Percentiles rank a stretch among this genome's conserved stretches.
Evolutionary conservation across 2,888 invertebrate genomes (phyloP).

Genomic region (Orthosia gothica): DNA sequence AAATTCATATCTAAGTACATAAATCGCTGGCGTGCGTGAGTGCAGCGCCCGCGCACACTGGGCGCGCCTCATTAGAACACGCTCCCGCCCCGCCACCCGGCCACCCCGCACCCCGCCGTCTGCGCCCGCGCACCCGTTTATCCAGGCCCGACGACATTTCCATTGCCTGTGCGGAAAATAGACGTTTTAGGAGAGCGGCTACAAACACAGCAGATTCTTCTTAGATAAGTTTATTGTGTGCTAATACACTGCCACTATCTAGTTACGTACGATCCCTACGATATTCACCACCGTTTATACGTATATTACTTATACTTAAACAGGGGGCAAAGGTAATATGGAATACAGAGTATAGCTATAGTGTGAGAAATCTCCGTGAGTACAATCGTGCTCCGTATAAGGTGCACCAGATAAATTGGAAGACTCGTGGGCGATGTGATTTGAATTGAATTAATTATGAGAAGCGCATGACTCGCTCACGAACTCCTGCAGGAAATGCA

Average conservation of each 20-base stretch:
- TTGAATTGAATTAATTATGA: constrained; percentile 90
- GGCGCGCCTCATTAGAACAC: constrained; percentile 86
- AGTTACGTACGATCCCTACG: constrained; percentile 71
- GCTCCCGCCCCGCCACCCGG: constrained; percentile 70
- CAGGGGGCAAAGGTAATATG: constrained; percentile 64
- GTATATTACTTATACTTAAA: constrained; percentile 66
- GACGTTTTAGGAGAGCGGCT: constrained; percentile 86
- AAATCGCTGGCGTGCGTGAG: constrained; percentile 80
- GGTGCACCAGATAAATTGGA: constrained; percentile 84
- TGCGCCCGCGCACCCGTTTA: constrained; percentile 85
- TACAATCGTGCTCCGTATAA: constrained; percentile 80
- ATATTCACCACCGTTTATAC: constrained; percentile 65
- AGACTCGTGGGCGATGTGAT: constrained; percentile 88
- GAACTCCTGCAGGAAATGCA: constrained; percentile 84
- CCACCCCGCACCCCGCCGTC: constrained; percentile 46
- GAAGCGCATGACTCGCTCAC: constrained; percentile 80
- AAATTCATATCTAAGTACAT: constrained; percentile 82
- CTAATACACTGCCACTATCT: constrained; percentile 82
- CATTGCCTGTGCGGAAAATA: constrained; percentile 87
- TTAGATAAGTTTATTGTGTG: constrained; percentile 88
- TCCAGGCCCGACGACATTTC: constrained; percentile 86
- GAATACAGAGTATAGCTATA: constrained; percentile 62
- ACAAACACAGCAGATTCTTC: constrained; percentile 82
- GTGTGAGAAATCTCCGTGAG: constrained; percentile 75
- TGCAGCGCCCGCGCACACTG: constrained; percentile 83